phyloP scores from a whole-genome alignment of 2,797 vertebrate genomes.

The Eremophila alpestris region DNA sequence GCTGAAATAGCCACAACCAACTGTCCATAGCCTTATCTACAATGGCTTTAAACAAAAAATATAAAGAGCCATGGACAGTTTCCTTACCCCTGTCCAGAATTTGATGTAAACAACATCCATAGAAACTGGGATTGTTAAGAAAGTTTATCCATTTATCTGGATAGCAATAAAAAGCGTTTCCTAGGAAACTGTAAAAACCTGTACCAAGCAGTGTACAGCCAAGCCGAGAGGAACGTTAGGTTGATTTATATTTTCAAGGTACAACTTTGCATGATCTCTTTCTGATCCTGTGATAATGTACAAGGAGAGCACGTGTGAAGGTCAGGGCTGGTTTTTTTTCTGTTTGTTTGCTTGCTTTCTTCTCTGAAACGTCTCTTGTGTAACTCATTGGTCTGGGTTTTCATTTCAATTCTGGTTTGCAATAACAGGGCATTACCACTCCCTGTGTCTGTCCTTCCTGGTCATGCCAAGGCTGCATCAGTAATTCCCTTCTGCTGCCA shows the following conservation, averaged over 20 bases:
- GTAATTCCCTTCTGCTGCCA: constrained; percentile 85
- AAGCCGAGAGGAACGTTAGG: constrained; percentile 83
- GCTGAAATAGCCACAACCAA: constrained; percentile 74
- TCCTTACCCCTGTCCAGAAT: constrained; percentile 80
- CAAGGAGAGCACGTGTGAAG: constrained; percentile 59
- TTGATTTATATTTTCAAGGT: constrained; percentile 79
- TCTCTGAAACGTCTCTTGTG: constrained; percentile 60
- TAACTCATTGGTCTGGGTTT: constrained; percentile 62
- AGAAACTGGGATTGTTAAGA: constrained; percentile 84
- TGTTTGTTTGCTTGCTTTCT: constrained; percentile 30
- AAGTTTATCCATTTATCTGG: constrained; percentile 88
- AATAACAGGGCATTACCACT: constrained; percentile 2
- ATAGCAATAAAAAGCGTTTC: constrained; percentile 93
- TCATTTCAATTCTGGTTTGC: constrained; percentile 41
- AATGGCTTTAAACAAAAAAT: constrained; percentile 83
- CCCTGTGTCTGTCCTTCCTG: constrained; percentile 45
- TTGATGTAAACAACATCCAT: constrained; percentile 84
- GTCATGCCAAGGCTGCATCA: constrained; percentile 72
- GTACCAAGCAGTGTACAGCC: constrained; percentile 87
- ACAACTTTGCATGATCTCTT: constrained; percentile 77
- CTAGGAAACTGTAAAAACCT: constrained; percentile 94
- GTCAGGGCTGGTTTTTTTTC: constrained; percentile 49
- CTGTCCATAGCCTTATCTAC: constrained; percentile 77
- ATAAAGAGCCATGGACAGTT: constrained; percentile 79
- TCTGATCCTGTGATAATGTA: constrained; percentile 73